Evolutionary conservation across 2,888 invertebrate species (phyloP).

Genomic region (Cyclophora punctaria): DNA sequence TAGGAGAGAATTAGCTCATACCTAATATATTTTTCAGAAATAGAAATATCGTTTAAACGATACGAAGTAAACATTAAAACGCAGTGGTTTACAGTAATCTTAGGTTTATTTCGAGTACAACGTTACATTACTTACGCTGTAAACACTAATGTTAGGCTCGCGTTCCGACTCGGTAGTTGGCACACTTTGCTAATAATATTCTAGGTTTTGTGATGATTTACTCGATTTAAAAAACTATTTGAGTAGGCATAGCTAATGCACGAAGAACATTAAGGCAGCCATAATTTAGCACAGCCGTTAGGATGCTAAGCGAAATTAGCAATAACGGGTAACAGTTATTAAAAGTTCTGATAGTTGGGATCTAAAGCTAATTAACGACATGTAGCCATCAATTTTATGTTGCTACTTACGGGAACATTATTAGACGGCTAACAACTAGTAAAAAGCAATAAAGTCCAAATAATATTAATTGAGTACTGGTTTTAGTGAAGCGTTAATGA

Average conservation of each 20-base stretch:
- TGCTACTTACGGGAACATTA: background rate
- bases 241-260: slow-evolving; percentile 8
- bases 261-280: slow-evolving; percentile 9
- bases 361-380: slow-evolving; percentile 8
- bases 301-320: slow-evolving; percentile 14
- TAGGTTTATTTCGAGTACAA: no score
- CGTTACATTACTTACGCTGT: background rate
- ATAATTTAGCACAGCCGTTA: slow-evolving; percentile 23
- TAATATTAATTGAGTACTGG: no score
- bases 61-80: no score
- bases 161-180: slow-evolving; percentile 1
- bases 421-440: no score
- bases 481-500: no score
- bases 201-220: slow-evolving; percentile 3
- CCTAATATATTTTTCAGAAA: no score
- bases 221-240: slow-evolving; percentile 1
- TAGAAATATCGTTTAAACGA: no score
- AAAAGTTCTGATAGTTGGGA: slow-evolving; percentile 11
- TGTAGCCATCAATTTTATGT: slow-evolving; percentile 6
- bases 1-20: no score
- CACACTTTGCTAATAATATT: slow-evolving; percentile 5
- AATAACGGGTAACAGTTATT: slow-evolving; percentile 15
- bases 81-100: no score
- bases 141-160: background rate
- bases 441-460: no score